Percentiles rank a stretch among this genome's conserved stretches.
phyloP scores from a whole-genome alignment of 2,888 invertebrate genomes.

The Thalpophila matura region DNA sequence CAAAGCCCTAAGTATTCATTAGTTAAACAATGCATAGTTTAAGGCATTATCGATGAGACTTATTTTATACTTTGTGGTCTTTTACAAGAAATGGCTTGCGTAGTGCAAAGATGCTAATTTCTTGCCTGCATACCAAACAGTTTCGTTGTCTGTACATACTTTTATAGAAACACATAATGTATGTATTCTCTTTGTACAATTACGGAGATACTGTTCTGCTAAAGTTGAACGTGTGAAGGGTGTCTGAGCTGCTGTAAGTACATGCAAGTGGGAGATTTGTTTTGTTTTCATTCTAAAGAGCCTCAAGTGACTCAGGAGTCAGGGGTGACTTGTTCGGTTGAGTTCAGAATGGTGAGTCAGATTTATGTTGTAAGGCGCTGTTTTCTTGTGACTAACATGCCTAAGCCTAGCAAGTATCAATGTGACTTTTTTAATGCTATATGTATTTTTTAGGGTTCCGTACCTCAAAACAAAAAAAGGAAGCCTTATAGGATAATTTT shows the following conservation, averaged over 20 bases:
- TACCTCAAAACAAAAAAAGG: no score
- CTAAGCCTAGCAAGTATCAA: no score
- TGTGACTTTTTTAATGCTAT: no score
- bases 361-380: background rate
- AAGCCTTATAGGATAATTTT: no score
- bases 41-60: no score
- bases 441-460: no score
- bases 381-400: background rate
- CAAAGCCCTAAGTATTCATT: no score
- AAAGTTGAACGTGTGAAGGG: conserved; percentile 33
- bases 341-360: background rate
- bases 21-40: no score
- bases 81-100: background rate
- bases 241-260: conserved; percentile 22
- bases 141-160: conserved; percentile 13
- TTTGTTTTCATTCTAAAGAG: conserved; percentile 8
- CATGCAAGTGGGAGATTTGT: conserved; percentile 14
- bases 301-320: background rate
- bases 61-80: no score
- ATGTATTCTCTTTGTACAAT: conserved; percentile 43
- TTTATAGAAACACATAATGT: background rate
- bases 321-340: background rate
- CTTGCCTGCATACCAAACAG: background rate
- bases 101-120: background rate
- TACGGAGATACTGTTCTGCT: conserved; percentile 15